These are phyloP conservation scores for Nasonovia ribisnigri DNA, from an alignment of 2,888 invertebrate species.

Conservation along the genomic window DNA sequence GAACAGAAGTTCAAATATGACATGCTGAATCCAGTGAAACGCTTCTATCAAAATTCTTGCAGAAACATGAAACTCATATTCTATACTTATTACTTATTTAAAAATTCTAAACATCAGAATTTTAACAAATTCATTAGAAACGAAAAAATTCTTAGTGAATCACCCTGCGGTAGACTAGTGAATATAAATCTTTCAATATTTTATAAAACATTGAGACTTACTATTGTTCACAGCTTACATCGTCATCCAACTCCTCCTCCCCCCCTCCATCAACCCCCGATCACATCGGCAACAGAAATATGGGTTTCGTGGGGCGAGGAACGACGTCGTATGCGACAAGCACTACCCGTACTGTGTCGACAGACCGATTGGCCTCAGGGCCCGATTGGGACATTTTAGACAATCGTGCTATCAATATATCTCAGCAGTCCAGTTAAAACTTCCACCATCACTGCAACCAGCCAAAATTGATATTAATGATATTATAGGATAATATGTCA, in stretches of 20 bases:
- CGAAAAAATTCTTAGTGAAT: no score
- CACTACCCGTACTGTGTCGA: background rate
- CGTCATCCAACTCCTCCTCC: background rate
- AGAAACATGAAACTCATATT: background rate
- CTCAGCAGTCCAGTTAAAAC: no score
- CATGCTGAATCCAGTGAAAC: no score
- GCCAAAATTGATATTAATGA: no score
- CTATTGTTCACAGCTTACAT: background rate
- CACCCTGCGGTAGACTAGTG: background rate
- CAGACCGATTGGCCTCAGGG: background rate
- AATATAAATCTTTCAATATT: background rate
- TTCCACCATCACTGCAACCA: no score
- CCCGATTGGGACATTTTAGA: no score
- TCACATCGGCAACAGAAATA: background rate
- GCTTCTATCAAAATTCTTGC: background rate
- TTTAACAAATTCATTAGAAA: no score
- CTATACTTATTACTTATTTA: no score
- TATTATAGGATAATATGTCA: no score
- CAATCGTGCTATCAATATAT: no score
- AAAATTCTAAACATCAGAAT: no score
- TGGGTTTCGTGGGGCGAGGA: background rate
- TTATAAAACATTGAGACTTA: background rate
- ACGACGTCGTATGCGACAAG: background rate
- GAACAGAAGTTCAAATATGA: background rate
- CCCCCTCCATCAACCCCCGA: no score